phyloP scores from a whole-genome alignment of 1,140 invertebrate species.

The Drosophila persimilis region DNA sequence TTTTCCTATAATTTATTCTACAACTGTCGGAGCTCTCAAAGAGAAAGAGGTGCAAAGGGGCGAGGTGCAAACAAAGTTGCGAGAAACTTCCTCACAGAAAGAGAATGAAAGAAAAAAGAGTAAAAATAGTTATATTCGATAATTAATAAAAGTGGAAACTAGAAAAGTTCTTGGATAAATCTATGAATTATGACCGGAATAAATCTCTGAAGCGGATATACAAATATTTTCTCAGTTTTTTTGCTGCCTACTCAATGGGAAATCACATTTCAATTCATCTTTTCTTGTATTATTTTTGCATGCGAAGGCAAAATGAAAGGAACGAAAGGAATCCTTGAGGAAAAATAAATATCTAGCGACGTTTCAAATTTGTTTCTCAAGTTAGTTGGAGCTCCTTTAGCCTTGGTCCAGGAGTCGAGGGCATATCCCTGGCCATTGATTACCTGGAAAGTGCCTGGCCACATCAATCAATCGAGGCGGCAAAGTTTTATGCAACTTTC shows the following conservation, averaged over 20 bases:
- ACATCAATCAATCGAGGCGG: slow-evolving; percentile 65
- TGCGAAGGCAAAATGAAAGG: slow-evolving; percentile 13
- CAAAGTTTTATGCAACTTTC: slow-evolving; percentile 61
- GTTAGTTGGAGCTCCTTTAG: slow-evolving; percentile 15
- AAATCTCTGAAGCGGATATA: background rate
- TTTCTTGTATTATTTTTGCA: slow-evolving; percentile 16
- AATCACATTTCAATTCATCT: slow-evolving; percentile 16
- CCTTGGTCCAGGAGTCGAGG: background rate
- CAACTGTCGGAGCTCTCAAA: slow-evolving; percentile 13
- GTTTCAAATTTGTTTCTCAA: slow-evolving; percentile 26
- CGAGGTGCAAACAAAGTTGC: slow-evolving; percentile 16
- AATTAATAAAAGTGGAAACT: slow-evolving; percentile 29
- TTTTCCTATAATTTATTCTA: slow-evolving; percentile 43
- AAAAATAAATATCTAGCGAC: slow-evolving; percentile 48
- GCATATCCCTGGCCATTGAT: slow-evolving; percentile 23
- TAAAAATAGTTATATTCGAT: slow-evolving; percentile 20
- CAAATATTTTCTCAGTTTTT: background rate
- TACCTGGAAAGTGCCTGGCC: slow-evolving; percentile 45
- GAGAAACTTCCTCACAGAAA: slow-evolving; percentile 8
- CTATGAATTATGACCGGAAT: slow-evolving; percentile 15
- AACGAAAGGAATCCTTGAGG: slow-evolving; percentile 13
- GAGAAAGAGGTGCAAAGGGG: background rate
- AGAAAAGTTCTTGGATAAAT: slow-evolving; percentile 1
- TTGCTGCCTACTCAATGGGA: slow-evolving; percentile 16
- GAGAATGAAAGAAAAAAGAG: slow-evolving; percentile 20